phyloP scores from a whole-genome alignment of 2,888 invertebrate genomes.

The Drosophila cracens region DNA sequence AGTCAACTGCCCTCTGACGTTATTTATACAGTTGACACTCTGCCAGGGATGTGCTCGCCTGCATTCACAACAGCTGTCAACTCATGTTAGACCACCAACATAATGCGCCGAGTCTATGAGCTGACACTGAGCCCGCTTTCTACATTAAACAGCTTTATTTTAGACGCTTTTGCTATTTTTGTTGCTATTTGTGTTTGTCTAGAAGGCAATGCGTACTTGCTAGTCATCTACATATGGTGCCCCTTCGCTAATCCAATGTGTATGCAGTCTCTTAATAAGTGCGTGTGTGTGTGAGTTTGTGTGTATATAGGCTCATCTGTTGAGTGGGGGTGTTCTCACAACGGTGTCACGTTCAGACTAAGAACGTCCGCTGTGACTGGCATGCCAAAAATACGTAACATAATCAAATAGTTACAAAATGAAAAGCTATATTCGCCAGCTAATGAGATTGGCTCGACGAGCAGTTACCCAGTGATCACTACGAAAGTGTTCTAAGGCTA shows the following conservation, averaged over 20 bases:
- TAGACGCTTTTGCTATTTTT: constrained; percentile 5
- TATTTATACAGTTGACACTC: constrained; percentile 31
- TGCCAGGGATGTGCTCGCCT: not conserved
- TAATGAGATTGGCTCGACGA: not conserved
- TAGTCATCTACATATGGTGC: constrained; percentile 59
- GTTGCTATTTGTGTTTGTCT: constrained; percentile 13
- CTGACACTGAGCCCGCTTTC: constrained; percentile 40
- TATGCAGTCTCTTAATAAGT: not conserved
- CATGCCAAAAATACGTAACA: constrained; percentile 62
- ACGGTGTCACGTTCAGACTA: constrained; percentile 48
- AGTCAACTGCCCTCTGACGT: constrained; percentile 39
- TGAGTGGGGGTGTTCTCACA: constrained; percentile 10
- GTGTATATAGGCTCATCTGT: not conserved
- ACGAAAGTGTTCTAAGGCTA: not conserved
- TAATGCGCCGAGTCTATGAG: constrained; percentile 14
- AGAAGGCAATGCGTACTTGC: constrained; percentile 60
- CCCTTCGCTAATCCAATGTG: constrained; percentile 6
- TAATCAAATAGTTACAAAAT: constrained; percentile 42
- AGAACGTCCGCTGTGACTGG: constrained; percentile 65
- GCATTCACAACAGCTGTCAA: constrained; percentile 19
- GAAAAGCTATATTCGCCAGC: not conserved
- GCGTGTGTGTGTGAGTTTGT: not conserved
- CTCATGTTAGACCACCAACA: constrained; percentile 31
- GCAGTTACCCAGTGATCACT: constrained; percentile 3
- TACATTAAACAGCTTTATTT: constrained; percentile 50